These are phyloP conservation scores for Macrobrachium rosenbergii DNA, from an alignment of 1,140 invertebrate species.

Conservation along the genomic window DNA sequence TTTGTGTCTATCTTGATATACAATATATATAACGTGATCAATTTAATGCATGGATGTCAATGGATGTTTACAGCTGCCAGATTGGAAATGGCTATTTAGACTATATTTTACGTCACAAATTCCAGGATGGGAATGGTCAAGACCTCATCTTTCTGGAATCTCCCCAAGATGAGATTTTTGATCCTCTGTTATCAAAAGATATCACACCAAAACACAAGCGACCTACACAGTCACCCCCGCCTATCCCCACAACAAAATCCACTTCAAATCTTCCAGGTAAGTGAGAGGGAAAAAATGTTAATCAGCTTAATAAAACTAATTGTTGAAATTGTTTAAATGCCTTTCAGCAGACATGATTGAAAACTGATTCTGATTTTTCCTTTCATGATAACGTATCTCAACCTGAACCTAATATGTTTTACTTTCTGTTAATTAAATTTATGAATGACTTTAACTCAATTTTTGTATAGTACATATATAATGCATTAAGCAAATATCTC, in stretches of 20 bases:
- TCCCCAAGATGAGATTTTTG: conserved; percentile 57
- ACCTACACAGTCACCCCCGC: conserved; percentile 23
- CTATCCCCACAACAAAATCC: background rate
- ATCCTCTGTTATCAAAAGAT: conserved; percentile 43
- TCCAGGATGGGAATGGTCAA: conserved; percentile 36
- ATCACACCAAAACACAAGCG: background rate
- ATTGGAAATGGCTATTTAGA: background rate
- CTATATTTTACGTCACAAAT: no score
- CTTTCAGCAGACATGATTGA: no score
- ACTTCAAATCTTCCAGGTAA: conserved; percentile 33
- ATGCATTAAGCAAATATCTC: no score
- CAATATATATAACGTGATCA: background rate
- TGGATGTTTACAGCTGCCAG: background rate
- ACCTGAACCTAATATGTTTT: no score
- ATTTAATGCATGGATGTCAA: background rate
- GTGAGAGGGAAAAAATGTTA: background rate
- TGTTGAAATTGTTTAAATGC: no score
- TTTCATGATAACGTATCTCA: no score
- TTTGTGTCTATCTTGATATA: background rate
- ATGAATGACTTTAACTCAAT: no score
- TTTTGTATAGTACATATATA: no score
- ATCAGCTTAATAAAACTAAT: no score
- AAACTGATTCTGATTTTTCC: no score
- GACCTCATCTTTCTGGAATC: conserved; percentile 55
- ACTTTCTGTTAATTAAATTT: no score